These are phyloP conservation scores for Cryptus armator DNA, from an alignment of 2,888 invertebrate species.

Conservation along the genomic window DNA sequence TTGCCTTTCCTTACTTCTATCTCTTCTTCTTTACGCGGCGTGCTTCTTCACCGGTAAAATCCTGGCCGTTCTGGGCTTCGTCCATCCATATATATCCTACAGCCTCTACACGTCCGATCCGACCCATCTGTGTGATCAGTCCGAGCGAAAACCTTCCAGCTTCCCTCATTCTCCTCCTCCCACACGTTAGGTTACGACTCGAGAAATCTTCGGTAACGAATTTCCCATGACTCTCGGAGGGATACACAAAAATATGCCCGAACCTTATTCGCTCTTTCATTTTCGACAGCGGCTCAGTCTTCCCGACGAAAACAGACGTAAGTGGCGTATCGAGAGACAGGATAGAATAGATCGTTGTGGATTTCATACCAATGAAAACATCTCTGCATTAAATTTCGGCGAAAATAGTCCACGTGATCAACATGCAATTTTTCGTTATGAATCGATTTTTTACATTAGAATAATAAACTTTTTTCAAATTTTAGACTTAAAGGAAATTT, in stretches of 20 bases:
- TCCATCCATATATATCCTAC: slow-evolving; percentile 33
- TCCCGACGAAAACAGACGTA: background rate
- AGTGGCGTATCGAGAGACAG: background rate
- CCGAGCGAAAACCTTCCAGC: slow-evolving; percentile 18
- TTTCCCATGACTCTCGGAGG: slow-evolving; percentile 20
- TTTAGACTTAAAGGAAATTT: too few relatives aligned
- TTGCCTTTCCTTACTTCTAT: slow-evolving; percentile 42
- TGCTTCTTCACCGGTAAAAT: slow-evolving; percentile 49
- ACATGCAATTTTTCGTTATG: too few relatives aligned
- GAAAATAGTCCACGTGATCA: too few relatives aligned
- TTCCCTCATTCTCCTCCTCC: slow-evolving; percentile 7
- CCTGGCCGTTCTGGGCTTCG: slow-evolving; percentile 39
- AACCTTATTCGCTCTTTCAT: background rate
- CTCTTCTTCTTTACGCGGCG: slow-evolving; percentile 39
- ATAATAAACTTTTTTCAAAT: too few relatives aligned
- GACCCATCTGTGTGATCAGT: slow-evolving; percentile 55
- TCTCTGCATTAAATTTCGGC: background rate
- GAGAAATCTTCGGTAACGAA: slow-evolving; percentile 62
- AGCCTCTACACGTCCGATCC: slow-evolving; percentile 43
- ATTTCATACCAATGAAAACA: background rate
- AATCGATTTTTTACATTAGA: too few relatives aligned
- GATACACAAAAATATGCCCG: slow-evolving; percentile 1
- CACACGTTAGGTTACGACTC: slow-evolving; percentile 9
- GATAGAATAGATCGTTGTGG: background rate
- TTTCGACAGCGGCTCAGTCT: background rate